phyloP scores from a whole-genome alignment of 1,140 invertebrate species.

The Hormaphis cornu region DNA sequence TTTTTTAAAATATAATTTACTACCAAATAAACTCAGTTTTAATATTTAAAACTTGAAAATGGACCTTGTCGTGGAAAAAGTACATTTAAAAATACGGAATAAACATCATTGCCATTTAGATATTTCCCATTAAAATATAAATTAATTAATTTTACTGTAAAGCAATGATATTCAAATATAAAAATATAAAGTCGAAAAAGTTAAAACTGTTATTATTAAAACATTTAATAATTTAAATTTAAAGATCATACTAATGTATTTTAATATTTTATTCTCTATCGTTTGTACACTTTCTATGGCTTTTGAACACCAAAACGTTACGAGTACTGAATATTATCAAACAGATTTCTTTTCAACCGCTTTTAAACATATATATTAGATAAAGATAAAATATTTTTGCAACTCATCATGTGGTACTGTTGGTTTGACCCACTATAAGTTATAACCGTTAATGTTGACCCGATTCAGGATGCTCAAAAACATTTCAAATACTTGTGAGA shows the following conservation, averaged over 20 bases:
- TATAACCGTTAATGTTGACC: not conserved
- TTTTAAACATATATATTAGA: constrained; percentile 2
- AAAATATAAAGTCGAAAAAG: not conserved
- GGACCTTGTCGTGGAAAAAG: too few relatives aligned
- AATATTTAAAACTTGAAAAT: too few relatives aligned
- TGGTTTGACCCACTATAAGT: not conserved
- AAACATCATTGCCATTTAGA: too few relatives aligned
- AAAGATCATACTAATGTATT: not conserved
- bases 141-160: too few relatives aligned
- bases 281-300: not conserved
- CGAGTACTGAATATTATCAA: not conserved
- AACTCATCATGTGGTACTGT: not conserved
- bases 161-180: not conserved
- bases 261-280: too few relatives aligned
- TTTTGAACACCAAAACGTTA: not conserved
- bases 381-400: too few relatives aligned
- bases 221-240: not conserved
- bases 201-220: not conserved
- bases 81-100: too few relatives aligned
- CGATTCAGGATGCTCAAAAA: not conserved
- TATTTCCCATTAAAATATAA: too few relatives aligned
- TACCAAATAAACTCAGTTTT: too few relatives aligned
- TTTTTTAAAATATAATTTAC: too few relatives aligned
- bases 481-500: not conserved
- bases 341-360: constrained; percentile 3